phyloP scores from a whole-genome alignment of 2,888 invertebrate species.

The Drosophila formosana region DNA sequence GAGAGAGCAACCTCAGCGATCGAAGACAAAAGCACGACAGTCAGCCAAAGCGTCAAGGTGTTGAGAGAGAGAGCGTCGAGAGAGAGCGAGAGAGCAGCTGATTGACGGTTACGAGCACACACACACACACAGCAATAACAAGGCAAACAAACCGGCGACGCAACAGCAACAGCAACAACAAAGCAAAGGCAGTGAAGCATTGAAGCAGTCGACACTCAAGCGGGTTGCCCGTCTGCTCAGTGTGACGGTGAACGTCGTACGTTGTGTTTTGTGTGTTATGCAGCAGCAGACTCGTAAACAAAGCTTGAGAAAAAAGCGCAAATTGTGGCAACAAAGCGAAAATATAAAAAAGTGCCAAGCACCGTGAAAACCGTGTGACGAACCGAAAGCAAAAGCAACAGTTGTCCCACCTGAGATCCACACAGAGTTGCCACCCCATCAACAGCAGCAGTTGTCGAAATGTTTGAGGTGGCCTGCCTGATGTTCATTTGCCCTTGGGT shows the following conservation, averaged over 20 bases:
- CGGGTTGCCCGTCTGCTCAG: constrained; percentile 54
- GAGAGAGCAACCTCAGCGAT: constrained; percentile 2
- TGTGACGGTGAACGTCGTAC: constrained; percentile 80
- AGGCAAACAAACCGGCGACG: constrained; percentile 39
- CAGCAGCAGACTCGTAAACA: constrained; percentile 40
- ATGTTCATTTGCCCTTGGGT: constrained; percentile 90
- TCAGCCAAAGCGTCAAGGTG: constrained; percentile 9
- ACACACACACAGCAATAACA: constrained; percentile 29
- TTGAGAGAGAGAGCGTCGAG: not conserved
- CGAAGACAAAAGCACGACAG: constrained; percentile 19
- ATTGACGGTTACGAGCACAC: constrained; percentile 35
- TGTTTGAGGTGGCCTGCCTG: constrained; percentile 87
- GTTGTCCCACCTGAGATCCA: constrained; percentile 53
- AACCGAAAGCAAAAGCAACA: constrained; percentile 57
- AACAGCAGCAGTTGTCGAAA: constrained; percentile 45
- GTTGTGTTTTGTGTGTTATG: constrained; percentile 60
- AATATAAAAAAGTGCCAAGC: constrained; percentile 21
- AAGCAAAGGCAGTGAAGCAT: constrained; percentile 36
- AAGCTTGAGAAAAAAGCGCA: constrained; percentile 23
- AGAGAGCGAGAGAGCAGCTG: constrained; percentile 30
- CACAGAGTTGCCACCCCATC: constrained; percentile 22
- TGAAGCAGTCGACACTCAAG: constrained; percentile 39
- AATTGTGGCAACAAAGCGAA: constrained; percentile 18
- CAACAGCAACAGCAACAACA: constrained; percentile 27
- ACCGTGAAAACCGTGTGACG: constrained; percentile 23